Percentiles rank a stretch among this genome's conserved stretches.
Conservation (phyloP, 2,113 vertebrate genomes). For the Isichthys henryi region DNA sequence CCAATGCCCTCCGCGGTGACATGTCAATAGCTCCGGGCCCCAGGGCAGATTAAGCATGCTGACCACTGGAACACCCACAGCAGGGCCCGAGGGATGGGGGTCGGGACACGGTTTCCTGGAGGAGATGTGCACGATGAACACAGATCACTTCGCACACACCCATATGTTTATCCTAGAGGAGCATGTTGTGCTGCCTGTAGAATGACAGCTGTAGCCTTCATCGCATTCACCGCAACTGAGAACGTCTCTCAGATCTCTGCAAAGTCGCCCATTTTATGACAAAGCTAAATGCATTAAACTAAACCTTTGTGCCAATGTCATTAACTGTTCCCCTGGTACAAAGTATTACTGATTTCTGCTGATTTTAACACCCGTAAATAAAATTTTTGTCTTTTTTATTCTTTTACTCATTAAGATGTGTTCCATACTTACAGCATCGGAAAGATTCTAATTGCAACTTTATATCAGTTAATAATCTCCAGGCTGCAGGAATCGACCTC, state of each 20-base stretch:
- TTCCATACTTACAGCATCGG: not conserved
- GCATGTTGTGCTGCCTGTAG: not conserved
- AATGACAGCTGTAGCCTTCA: not conserved
- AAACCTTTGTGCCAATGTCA: not conserved
- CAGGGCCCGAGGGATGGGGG: not conserved
- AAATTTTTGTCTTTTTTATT: not conserved
- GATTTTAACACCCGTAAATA: not conserved
- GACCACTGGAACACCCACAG: constrained; percentile 6
- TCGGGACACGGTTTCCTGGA: not conserved
- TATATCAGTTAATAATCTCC: not conserved
- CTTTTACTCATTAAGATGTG: not conserved
- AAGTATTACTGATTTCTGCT: not conserved
- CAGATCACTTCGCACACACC: not conserved
- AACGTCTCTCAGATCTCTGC: not conserved
- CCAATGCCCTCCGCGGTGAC: not conserved
- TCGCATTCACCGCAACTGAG: not conserved
- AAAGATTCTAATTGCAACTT: not conserved
- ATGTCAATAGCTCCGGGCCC: not conserved
- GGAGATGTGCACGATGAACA: not conserved
- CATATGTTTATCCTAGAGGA: not conserved
- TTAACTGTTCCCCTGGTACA: not conserved
- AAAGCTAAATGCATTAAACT: not conserved
- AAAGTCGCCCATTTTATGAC: not conserved
- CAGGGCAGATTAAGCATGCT: not conserved
- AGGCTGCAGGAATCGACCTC: not conserved